Percentiles rank a stretch among this genome's conserved stretches.
phyloP scores from a whole-genome alignment of 2,888 invertebrate genomes.

The Mythimna pallens region DNA sequence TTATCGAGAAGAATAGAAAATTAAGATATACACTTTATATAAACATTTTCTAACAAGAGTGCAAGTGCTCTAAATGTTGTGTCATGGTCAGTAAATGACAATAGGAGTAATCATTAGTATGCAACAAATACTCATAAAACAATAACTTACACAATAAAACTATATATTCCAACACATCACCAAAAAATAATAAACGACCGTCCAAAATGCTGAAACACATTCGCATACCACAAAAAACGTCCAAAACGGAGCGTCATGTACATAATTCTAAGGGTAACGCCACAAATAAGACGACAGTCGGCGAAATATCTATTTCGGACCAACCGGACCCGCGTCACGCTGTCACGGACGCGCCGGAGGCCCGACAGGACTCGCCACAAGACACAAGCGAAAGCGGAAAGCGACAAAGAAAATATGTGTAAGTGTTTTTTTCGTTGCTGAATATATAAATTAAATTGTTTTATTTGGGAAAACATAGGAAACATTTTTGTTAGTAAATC shows the following conservation, averaged over 20 bases:
- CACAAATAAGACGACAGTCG: conserved; percentile 80
- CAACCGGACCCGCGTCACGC: conserved; percentile 87
- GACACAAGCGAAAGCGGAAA: conserved; percentile 66
- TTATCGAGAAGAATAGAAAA: no score
- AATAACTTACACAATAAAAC: not conserved
- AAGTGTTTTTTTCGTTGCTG: not conserved
- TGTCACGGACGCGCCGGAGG: conserved; percentile 81
- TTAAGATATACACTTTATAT: no score
- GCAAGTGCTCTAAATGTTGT: not conserved
- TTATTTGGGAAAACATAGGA: no score
- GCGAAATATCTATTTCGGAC: conserved; percentile 88
- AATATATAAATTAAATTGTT: no score
- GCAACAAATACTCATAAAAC: not conserved
- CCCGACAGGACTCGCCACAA: conserved; percentile 46
- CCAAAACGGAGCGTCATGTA: conserved; percentile 72
- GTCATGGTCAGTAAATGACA: not conserved
- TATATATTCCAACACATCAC: conserved; percentile 1
- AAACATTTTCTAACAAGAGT: no score
- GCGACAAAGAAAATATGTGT: not conserved
- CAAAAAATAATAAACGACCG: conserved; percentile 45
- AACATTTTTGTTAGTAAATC: no score
- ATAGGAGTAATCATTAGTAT: not conserved
- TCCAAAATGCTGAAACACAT: conserved; percentile 38
- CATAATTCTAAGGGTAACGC: conserved; percentile 75
- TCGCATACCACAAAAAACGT: conserved; percentile 53